Conservation (phyloP, 2,113 vertebrate species). For the Epinephelus lanceolatus region DNA sequence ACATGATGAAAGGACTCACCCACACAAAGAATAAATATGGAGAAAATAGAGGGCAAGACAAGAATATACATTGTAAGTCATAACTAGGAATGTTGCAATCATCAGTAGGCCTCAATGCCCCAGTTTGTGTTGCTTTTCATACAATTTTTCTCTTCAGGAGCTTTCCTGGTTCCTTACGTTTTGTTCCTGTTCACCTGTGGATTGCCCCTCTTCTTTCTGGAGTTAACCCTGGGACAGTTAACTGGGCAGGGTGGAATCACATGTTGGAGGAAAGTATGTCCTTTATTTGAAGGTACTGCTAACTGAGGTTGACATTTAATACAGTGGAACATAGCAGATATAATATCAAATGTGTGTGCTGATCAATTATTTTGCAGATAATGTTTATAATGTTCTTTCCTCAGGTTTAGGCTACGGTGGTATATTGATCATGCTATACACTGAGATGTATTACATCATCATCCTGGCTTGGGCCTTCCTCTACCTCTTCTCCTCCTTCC, state of each 20-base stretch:
- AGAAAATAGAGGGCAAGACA: no score
- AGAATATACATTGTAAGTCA: no score
- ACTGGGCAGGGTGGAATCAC: slow-evolving; percentile 43
- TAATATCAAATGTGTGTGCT: background rate
- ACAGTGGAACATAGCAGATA: background rate
- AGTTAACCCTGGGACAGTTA: slow-evolving; percentile 47
- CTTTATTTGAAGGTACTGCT: slow-evolving; percentile 36
- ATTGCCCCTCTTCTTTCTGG: slow-evolving; percentile 50
- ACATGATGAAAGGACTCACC: no score
- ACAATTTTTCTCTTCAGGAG: background rate
- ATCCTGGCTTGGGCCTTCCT: slow-evolving; percentile 47
- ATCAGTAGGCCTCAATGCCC: no score
- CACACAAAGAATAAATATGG: no score
- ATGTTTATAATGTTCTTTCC: background rate
- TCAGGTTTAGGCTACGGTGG: slow-evolving; percentile 29
- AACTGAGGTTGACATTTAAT: background rate
- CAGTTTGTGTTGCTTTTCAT: background rate
- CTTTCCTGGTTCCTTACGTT: slow-evolving; percentile 40
- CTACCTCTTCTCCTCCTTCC: slow-evolving; percentile 55
- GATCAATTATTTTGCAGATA: background rate
- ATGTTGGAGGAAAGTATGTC: slow-evolving; percentile 51
- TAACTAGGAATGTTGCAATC: no score
- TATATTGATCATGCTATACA: background rate
- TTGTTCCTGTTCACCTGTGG: slow-evolving; percentile 36
- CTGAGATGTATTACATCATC: slow-evolving; percentile 34